phyloP scores from a whole-genome alignment of 2,888 invertebrate species.

The Drosophila anomalata region DNA sequence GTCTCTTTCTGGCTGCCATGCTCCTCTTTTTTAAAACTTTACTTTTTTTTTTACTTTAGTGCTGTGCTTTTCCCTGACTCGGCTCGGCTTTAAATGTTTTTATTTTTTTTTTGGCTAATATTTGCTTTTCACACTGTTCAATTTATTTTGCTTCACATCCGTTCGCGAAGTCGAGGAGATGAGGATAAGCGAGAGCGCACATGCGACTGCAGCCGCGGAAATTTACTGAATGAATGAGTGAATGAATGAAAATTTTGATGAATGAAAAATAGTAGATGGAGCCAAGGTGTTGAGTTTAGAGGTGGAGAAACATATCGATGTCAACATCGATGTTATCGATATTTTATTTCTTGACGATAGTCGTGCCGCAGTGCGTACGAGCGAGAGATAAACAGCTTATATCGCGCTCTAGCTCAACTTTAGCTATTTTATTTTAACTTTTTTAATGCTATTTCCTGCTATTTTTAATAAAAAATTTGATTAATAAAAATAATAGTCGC shows the following conservation, averaged over 20 bases:
- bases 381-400: too few relatives aligned
- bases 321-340: conserved; percentile 48
- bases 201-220: conserved; percentile 71
- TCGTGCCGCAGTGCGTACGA: neutral
- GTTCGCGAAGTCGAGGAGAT: conserved; percentile 4
- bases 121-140: conserved; percentile 62
- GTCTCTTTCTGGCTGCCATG: conserved; percentile 34
- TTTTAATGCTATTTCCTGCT: too few relatives aligned
- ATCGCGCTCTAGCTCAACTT: too few relatives aligned
- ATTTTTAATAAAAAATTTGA: too few relatives aligned
- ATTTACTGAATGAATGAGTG: conserved; percentile 79
- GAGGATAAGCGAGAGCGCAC: conserved; percentile 2
- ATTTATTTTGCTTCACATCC: conserved; percentile 23
- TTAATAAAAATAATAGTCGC: too few relatives aligned
- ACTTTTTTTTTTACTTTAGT: conserved; percentile 15
- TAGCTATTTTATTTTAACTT: too few relatives aligned
- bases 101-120: conserved; percentile 32
- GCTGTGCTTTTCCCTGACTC: conserved; percentile 2
- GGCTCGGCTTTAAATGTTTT: neutral
- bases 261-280: too few relatives aligned
- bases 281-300: too few relatives aligned
- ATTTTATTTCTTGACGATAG: conserved; percentile 59
- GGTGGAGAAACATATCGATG: too few relatives aligned
- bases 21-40: conserved; percentile 17
- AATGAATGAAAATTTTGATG: conserved; percentile 61